Percentiles rank a stretch among this genome's conserved stretches.
These are phyloP conservation scores for Glyptemys insculpta DNA, from an alignment of 2,797 vertebrate genomes.

Conservation along the genomic window DNA sequence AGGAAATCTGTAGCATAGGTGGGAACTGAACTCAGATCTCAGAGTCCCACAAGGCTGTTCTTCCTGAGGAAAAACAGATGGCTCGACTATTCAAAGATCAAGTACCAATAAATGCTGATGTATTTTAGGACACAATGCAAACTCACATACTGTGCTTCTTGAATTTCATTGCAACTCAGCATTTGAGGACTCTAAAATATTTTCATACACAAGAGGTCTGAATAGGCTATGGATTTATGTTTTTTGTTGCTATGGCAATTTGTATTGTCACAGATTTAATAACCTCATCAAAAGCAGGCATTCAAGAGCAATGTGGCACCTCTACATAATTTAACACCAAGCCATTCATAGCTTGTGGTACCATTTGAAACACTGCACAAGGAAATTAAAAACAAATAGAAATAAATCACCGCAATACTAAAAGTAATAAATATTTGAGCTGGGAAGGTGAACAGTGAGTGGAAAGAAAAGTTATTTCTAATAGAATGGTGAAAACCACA, in stretches of 20 bases:
- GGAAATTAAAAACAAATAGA: conserved; percentile 75
- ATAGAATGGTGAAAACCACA: conserved; percentile 33
- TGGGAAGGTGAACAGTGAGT: conserved; percentile 56
- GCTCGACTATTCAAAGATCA: rapidly evolving
- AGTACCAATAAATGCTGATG: neutral
- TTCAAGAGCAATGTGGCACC: conserved; percentile 43
- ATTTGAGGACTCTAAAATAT: neutral
- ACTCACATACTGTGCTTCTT: neutral
- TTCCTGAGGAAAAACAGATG: neutral
- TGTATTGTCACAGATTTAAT: conserved; percentile 72
- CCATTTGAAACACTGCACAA: conserved; percentile 40
- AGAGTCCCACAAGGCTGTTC: neutral
- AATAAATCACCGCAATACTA: conserved; percentile 48
- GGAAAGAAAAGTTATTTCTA: conserved; percentile 41
- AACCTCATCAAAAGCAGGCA: conserved; percentile 65
- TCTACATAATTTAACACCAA: conserved; percentile 47
- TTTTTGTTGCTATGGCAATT: conserved; percentile 66
- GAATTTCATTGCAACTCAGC: neutral
- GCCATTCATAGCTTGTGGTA: conserved; percentile 29
- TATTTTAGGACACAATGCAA: neutral
- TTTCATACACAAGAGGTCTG: conserved; percentile 24
- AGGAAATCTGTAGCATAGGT: neutral
- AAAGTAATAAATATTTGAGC: conserved; percentile 60
- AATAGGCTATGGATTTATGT: conserved; percentile 56
- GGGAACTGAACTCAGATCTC: neutral